Base-by-base conservation (phyloP, 2,797 vertebrate species). In the Sebastes nivosus region DNA sequence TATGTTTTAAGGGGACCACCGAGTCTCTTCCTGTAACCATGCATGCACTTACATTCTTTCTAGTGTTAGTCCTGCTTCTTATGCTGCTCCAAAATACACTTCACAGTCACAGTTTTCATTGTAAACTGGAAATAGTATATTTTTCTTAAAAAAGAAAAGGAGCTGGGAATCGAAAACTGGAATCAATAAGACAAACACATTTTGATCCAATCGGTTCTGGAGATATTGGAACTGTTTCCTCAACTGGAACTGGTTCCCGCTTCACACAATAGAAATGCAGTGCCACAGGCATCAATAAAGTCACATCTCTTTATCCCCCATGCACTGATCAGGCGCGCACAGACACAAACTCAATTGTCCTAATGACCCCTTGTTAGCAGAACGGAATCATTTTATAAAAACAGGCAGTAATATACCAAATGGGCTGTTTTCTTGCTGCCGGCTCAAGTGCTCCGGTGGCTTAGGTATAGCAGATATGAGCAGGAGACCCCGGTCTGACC, bases 271-370 rank as follows among this genome's bases (percentile, higher is more conserved):
- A 80, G 67, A 86, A 80, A 87, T 32, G 25, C 77, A 69, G 22
- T 25, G 80, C 87, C 72, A 83, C 54, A 66, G 82, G 85, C 93
- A 78, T 88, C 83, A 80, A 79, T 84, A 72, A 61, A 83, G 82
- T 76, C 80, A 79, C 82, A 81, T 89, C 72, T 77, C 86, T 72
- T 80, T 68, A 78, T 83, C 80, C 69, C 75, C 75, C 36, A 65
- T 32, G 29, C 59, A 70, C 84, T 82, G 87, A 91, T 93, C 86
- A 72, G 78, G 34, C 82, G 78, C 77, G 59, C 77, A 79, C 84
- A 85, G 80, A 71, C 88, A 88, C 87, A 91, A 92, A 94, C 93
- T 95, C 91, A 94, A 94, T 95, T 94, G 89, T 94, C 84, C 85
- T 91, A 88, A 92, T 91, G 89, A 90, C 87, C 91, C 80, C 91